Evolutionary conservation across 1,140 invertebrate species (phyloP).

Genomic region (Gonioctena quinquepunctata): DNA sequence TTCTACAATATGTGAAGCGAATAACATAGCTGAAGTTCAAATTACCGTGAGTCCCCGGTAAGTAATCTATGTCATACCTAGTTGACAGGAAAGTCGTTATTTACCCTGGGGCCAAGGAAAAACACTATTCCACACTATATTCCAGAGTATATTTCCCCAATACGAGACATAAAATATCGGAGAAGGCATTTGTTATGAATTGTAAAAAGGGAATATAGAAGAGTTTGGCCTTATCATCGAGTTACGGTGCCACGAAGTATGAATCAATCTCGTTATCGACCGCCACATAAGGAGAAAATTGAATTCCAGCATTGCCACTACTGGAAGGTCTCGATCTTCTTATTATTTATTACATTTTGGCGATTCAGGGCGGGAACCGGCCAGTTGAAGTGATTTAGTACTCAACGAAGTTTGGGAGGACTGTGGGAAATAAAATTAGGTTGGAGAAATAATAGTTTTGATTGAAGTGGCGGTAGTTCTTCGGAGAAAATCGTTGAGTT

Average conservation of each 20-base stretch:
- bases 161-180: background rate
- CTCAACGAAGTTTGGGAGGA: background rate
- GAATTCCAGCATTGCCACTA: background rate
- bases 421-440: too few relatives aligned
- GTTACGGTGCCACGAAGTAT: background rate
- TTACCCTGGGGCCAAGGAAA: background rate
- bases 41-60: too few relatives aligned
- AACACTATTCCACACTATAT: background rate
- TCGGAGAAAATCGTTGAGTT: too few relatives aligned
- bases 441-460: too few relatives aligned
- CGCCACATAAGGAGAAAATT: background rate
- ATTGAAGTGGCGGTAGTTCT: too few relatives aligned
- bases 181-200: constrained; percentile 5
- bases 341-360: background rate
- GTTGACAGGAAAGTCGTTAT: too few relatives aligned
- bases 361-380: background rate
- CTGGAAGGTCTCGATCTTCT: background rate
- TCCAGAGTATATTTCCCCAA: background rate
- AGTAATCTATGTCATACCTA: too few relatives aligned
- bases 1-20: too few relatives aligned
- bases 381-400: background rate
- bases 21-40: too few relatives aligned
- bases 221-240: background rate
- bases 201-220: background rate
- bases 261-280: background rate